A percentile compares a stretch with the other conserved stretches of the same genome.
phyloP scores from a whole-genome alignment of 2,888 invertebrate genomes.

The Leptopilina syphax region DNA sequence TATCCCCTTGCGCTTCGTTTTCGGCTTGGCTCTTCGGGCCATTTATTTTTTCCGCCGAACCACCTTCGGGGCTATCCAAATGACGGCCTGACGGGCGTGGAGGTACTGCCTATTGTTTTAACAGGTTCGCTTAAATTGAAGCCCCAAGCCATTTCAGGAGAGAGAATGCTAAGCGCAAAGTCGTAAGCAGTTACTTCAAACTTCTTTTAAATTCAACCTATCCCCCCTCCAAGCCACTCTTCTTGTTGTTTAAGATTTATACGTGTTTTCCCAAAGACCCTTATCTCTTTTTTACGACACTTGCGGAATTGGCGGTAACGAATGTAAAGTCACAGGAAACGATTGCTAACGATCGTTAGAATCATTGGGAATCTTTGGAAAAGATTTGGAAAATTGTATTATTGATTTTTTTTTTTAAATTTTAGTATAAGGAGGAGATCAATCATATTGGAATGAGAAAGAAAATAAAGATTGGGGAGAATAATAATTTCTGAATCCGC shows the following conservation, averaged over 20 bases:
- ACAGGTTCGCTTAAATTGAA: conserved; percentile 66
- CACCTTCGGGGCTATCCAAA: conserved; percentile 69
- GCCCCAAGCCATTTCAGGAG: conserved; percentile 59
- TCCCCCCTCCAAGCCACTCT: too few relatives aligned
- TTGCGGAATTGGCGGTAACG: conserved; percentile 9
- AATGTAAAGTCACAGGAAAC: background rate
- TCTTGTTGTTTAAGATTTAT: conserved; percentile 22
- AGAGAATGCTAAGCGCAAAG: conserved; percentile 51
- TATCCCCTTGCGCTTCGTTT: conserved; percentile 50
- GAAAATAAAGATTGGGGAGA: background rate
- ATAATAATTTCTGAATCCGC: background rate
- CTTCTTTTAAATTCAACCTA: conserved; percentile 28
- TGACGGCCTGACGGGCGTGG: conserved; percentile 62
- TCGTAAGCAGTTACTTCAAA: conserved; percentile 60
- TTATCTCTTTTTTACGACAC: conserved; percentile 45
- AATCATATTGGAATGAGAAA: too few relatives aligned
- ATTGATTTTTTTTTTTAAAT: too few relatives aligned
- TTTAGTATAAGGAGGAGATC: too few relatives aligned
- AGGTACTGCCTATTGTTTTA: conserved; percentile 67
- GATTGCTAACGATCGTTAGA: too few relatives aligned
- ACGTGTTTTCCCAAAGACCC: conserved; percentile 45
- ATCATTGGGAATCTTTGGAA: too few relatives aligned
- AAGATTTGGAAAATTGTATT: too few relatives aligned
- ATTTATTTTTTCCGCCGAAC: conserved; percentile 66
- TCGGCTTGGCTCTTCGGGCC: conserved; percentile 62